Evolutionary conservation across 2,888 invertebrate species (phyloP), one percentile per base, ranked within the genome.

Genomic region (Sialis fuliginosa): DNA sequence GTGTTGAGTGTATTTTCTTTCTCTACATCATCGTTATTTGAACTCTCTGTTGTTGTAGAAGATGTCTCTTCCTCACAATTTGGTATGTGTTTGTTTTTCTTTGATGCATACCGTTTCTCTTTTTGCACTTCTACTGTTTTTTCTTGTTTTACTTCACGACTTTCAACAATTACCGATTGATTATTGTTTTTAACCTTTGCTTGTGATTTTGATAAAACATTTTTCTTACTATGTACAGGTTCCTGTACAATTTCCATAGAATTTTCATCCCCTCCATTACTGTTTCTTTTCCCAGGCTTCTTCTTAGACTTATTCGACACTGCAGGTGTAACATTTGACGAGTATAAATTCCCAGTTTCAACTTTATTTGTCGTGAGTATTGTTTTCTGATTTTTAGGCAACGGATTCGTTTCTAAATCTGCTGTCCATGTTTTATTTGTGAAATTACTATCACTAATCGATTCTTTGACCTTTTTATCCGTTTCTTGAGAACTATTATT

Each of bases 1-100:
- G 42, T 45, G 8, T 47, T 33, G 1, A 39, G 32, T n/a, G 52
- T 50, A 41, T 51, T 48, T 51, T 64, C 63, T 58, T 66, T 66
- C 46, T 65, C 61, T 34, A 62, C 60, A 50, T 76, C 75, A 48
- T 79, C 79, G 47, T 75, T 72, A 54, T 71, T 69, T 42, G 79
- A 79, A 54, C 78, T 77, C 57, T 80, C 80, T 4, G 80, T 80
- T 6, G 79, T 79, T 2, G 78, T 79, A 1, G 81, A 81, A 6
- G 79, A 80, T 2, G 77, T 75, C 55, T 81, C 81, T 57, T 79
- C 79, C 57, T 77, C 77, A 39, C 68, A 69, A 6, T 48, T 35
- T 49, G 62, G 59, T 47, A 60, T 50, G 34, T 53, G 51, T 52
- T 63, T 62, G 10, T 45, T 45, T 30, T 45, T 45, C 53, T 56